Evolutionary conservation across 1,140 invertebrate genomes (phyloP).

Genomic region (Tetramorium alpestre): DNA sequence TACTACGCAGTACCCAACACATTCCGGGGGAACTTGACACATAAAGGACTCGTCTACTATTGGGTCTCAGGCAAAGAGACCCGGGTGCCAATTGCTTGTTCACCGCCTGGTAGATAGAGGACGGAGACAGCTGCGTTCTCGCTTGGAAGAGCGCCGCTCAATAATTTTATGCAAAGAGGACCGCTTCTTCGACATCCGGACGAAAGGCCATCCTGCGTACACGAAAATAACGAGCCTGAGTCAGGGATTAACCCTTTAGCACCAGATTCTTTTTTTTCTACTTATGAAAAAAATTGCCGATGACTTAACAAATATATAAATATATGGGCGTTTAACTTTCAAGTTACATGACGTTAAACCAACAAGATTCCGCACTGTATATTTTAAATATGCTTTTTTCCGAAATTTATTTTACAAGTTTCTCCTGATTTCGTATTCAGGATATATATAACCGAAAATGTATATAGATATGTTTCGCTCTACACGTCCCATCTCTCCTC

Average conservation of each 20-base stretch:
- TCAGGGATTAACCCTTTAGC: background rate
- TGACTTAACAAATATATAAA: background rate
- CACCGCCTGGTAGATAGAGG: background rate
- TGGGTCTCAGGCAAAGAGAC: slow-evolving; percentile 14
- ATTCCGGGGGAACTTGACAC: slow-evolving; percentile 42
- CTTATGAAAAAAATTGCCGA: background rate
- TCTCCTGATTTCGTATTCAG: background rate
- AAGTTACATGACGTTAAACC: background rate
- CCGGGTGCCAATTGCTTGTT: slow-evolving; percentile 49
- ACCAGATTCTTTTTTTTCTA: background rate
- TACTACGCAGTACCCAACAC: slow-evolving; percentile 7
- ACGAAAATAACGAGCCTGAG: background rate
- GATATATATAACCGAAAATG: background rate
- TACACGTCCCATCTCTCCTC: background rate
- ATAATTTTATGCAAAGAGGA: slow-evolving; percentile 49
- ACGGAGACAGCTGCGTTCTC: slow-evolving; percentile 42
- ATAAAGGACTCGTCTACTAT: slow-evolving; percentile 43
- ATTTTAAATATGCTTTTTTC: background rate
- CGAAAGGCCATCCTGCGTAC: background rate
- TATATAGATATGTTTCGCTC: background rate
- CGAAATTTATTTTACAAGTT: background rate
- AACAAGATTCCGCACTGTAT: background rate
- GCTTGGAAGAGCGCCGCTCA: background rate
- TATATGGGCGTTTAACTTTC: background rate
- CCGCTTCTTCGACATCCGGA: background rate